Evolutionary conservation across 2,797 vertebrate genomes (phyloP).

Genomic region (Tragopan temminckii): DNA sequence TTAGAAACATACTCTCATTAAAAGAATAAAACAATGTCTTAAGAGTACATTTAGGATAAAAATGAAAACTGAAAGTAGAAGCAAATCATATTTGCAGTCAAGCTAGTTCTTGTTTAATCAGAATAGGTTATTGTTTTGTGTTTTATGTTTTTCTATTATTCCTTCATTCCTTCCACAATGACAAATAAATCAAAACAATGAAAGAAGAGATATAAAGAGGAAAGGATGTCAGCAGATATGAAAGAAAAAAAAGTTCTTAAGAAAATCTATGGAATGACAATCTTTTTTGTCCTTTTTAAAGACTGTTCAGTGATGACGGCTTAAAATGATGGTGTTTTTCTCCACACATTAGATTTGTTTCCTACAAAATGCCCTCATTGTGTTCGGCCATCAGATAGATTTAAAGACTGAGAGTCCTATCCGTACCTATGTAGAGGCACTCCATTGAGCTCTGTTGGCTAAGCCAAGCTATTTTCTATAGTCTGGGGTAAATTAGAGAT

Average conservation of each 20-base stretch:
- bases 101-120: neutral
- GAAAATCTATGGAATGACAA: neutral
- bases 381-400: rapidly evolving
- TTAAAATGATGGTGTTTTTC: neutral
- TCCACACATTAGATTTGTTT: neutral
- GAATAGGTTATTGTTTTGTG: neutral
- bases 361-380: neutral
- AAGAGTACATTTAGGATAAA: neutral
- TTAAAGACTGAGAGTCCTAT: neutral
- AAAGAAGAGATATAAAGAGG: neutral
- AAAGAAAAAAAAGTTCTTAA: neutral
- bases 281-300: neutral
- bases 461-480: neutral
- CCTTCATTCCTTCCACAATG: neutral
- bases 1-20: neutral
- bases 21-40: neutral
- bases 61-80: neutral
- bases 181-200: neutral
- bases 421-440: neutral
- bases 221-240: neutral
- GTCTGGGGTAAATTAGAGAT: neutral
- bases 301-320: neutral
- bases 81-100: neutral
- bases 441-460: neutral
- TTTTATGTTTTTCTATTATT: neutral